A percentile compares a stretch with the other conserved stretches of the same genome.
These are phyloP conservation scores for Dorcus hopei DNA, from an alignment of 2,888 invertebrate species.

Conservation along the genomic window DNA sequence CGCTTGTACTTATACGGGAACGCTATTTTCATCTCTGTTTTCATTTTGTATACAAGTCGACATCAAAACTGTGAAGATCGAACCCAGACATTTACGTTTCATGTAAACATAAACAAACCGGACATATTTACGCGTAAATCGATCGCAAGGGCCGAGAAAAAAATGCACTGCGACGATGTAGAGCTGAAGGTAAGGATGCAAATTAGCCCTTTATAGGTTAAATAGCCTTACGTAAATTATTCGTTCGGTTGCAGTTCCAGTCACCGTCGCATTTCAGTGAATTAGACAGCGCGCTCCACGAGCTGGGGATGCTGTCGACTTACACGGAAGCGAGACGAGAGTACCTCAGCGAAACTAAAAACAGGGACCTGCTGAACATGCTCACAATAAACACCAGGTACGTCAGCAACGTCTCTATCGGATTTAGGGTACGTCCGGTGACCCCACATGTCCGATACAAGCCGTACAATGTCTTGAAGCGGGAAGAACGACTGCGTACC, in stretches of 20 bases:
- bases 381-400: slow-evolving; percentile 55
- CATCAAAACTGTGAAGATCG: too few relatives aligned
- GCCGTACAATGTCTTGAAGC: slow-evolving; percentile 57
- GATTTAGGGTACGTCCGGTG: slow-evolving; percentile 57
- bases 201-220: background rate
- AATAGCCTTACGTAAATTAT: background rate
- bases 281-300: slow-evolving; percentile 59
- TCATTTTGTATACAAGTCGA: too few relatives aligned
- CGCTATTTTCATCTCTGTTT: too few relatives aligned
- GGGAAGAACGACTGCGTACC: slow-evolving; percentile 56
- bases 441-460: slow-evolving; percentile 55
- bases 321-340: slow-evolving; percentile 58
- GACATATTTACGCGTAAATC: too few relatives aligned
- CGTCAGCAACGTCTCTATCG: slow-evolving; percentile 62
- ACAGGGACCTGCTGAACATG: slow-evolving; percentile 50
- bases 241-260: slow-evolving; percentile 16
- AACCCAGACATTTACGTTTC: too few relatives aligned
- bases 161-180: slow-evolving; percentile 33
- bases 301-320: slow-evolving; percentile 60
- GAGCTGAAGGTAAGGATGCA: slow-evolving; percentile 27
- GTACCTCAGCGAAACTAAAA: slow-evolving; percentile 53
- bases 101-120: too few relatives aligned
- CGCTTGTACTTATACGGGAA: too few relatives aligned
- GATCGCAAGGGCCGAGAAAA: background rate
- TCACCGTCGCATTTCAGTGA: slow-evolving; percentile 50